Conservation (phyloP, 2,888 invertebrate species). For the Zygaena filipendulae region DNA sequence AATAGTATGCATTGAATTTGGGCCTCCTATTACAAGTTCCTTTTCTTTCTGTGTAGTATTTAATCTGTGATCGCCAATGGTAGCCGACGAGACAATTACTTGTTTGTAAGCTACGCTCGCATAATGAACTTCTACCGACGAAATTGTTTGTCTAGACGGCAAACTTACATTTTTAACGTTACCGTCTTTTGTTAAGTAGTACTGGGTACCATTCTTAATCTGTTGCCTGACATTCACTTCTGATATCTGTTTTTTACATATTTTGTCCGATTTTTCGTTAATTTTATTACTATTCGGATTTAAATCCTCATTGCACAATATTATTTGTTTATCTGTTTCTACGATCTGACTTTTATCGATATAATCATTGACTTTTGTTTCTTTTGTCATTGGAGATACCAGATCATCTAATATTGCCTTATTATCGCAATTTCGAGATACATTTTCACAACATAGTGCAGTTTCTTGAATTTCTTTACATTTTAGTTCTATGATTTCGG, state of each 20-base stretch:
- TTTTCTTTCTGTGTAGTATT: slow-evolving; percentile 12
- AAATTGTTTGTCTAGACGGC: slow-evolving; percentile 23
- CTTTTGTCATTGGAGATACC: no score
- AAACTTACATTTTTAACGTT: background rate
- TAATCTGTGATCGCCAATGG: slow-evolving; percentile 20
- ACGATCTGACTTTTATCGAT: no score
- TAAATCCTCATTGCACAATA: no score
- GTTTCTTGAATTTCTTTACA: background rate
- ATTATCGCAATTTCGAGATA: no score
- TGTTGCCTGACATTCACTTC: background rate
- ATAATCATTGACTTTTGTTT: no score
- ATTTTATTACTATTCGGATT: no score
- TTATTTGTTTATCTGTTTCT: no score
- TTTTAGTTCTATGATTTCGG: slow-evolving; percentile 8
- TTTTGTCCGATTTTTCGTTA: slow-evolving; percentile 11
- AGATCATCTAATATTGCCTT: no score
- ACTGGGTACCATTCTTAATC: slow-evolving; percentile 2
- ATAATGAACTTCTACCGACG: slow-evolving; percentile 35
- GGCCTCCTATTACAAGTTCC: slow-evolving; percentile 6
- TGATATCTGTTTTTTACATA: slow-evolving; percentile 4
- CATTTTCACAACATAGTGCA: background rate
- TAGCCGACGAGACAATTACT: slow-evolving; percentile 29
- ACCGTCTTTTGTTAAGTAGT: no score
- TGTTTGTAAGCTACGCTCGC: slow-evolving; percentile 27
- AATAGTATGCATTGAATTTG: slow-evolving; percentile 36